Evolutionary conservation across 2,888 invertebrate species (phyloP).

Genomic region (Dione juno): DNA sequence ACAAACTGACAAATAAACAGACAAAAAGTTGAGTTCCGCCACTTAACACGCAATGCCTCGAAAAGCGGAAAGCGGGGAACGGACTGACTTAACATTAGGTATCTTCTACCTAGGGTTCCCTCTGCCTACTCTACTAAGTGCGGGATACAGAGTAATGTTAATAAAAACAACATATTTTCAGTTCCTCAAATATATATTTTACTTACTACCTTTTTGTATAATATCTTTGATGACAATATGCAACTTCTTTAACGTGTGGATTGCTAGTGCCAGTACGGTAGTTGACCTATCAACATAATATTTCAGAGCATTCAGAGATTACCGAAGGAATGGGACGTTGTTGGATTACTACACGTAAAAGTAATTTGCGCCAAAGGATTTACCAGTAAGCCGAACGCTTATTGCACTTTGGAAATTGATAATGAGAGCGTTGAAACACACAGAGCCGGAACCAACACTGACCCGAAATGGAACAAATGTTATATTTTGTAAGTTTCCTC

Average conservation of each 20-base stretch:
- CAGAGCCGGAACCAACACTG: slow-evolving; percentile 52
- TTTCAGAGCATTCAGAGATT: slow-evolving; percentile 59
- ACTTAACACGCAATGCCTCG: too few relatives aligned
- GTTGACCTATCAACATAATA: background rate
- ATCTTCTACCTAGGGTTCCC: too few relatives aligned
- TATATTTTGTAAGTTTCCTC: slow-evolving; percentile 68
- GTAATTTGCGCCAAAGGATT: slow-evolving; percentile 67
- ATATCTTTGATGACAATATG: too few relatives aligned
- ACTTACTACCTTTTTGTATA: too few relatives aligned
- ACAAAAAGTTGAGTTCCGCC: too few relatives aligned
- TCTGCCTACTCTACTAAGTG: background rate
- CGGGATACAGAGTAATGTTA: background rate
- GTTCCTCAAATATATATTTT: too few relatives aligned
- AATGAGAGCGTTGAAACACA: slow-evolving; percentile 72
- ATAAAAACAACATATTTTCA: background rate
- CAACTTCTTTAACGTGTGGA: too few relatives aligned
- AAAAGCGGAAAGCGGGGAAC: too few relatives aligned
- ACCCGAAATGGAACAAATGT: slow-evolving; percentile 68
- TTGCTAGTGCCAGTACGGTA: too few relatives aligned
- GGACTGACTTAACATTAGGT: too few relatives aligned
- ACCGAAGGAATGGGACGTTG: slow-evolving; percentile 57
- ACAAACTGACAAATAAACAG: too few relatives aligned
- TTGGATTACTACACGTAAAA: slow-evolving; percentile 69
- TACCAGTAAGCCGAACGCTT: slow-evolving; percentile 61
- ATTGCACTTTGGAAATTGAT: slow-evolving; percentile 70